These are phyloP conservation scores for Heliconius congener DNA, from an alignment of 1,140 invertebrate genomes.

Conservation along the genomic window DNA sequence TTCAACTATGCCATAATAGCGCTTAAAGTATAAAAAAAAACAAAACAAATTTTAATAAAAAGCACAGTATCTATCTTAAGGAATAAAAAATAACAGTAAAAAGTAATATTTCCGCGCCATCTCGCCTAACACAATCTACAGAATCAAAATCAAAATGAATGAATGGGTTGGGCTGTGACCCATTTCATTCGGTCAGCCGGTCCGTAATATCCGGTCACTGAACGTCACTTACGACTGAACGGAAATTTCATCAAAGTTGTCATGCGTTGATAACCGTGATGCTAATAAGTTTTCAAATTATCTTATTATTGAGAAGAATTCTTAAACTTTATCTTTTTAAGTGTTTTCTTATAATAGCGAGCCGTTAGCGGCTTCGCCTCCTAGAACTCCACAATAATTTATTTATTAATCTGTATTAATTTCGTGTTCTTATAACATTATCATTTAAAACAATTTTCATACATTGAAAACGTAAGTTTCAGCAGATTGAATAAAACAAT, in stretches of 20 bases:
- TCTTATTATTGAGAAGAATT: conserved; percentile 10
- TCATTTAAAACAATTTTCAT: too few relatives aligned
- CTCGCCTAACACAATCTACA: conserved; percentile 26
- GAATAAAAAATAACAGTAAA: conserved; percentile 13
- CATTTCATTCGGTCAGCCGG: conserved; percentile 53
- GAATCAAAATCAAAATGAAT: conserved; percentile 17
- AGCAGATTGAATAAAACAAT: too few relatives aligned
- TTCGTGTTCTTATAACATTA: too few relatives aligned
- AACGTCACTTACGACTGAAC: conserved; percentile 47
- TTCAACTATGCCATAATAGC: not conserved
- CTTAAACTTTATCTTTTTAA: not conserved
- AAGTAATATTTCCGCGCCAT: conserved; percentile 22
- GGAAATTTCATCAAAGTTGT: conserved; percentile 61
- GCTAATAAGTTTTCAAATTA: conserved; percentile 47
- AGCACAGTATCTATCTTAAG: not conserved
- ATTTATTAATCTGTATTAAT: too few relatives aligned
- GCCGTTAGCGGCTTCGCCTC: too few relatives aligned
- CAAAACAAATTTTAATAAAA: not conserved
- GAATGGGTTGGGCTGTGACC: conserved; percentile 44
- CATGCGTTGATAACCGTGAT: conserved; percentile 53
- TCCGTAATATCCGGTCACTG: conserved; percentile 58
- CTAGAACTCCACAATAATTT: too few relatives aligned
- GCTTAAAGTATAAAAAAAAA: conserved; percentile 2
- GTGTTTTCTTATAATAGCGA: too few relatives aligned
- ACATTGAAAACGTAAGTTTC: too few relatives aligned